Percentiles rank a stretch among this genome's conserved stretches.
Conservation (phyloP, 2,113 vertebrate genomes). For the Agapornis roseicollis region DNA sequence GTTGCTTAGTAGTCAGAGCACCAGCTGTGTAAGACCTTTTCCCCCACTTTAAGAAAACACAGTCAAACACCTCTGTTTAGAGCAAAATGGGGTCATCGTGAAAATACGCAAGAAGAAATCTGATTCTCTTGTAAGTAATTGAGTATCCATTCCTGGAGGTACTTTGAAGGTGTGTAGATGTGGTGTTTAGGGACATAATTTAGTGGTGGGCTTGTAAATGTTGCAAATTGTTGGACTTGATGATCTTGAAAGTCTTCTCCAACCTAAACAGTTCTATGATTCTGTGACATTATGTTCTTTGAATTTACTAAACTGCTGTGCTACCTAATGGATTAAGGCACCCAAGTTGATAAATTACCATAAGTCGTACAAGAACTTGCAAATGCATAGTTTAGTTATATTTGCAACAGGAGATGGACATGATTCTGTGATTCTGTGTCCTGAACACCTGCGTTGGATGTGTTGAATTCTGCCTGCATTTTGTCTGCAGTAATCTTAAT, state of each 20-base stretch:
- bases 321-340: neutral
- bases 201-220: neutral
- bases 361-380: neutral
- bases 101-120: neutral
- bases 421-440: neutral
- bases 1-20: neutral
- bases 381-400: neutral
- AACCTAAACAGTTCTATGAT: neutral
- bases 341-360: neutral
- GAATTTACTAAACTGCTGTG: neutral
- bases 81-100: neutral
- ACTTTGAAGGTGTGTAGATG: neutral
- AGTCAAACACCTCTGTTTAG: neutral
- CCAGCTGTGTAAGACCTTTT: neutral
- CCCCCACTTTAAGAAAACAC: neutral
- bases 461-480: neutral
- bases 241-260: neutral
- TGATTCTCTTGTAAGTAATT: neutral
- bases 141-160: neutral
- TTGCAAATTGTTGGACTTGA: rapidly evolving
- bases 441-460: neutral
- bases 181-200: neutral
- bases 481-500: neutral
- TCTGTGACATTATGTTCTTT: neutral
- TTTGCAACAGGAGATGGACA: neutral